A percentile compares a stretch with the other conserved stretches of the same genome.
phyloP scores from a whole-genome alignment of 64 coral and sea anemone species.

The Stichodactyla mertensii region DNA sequence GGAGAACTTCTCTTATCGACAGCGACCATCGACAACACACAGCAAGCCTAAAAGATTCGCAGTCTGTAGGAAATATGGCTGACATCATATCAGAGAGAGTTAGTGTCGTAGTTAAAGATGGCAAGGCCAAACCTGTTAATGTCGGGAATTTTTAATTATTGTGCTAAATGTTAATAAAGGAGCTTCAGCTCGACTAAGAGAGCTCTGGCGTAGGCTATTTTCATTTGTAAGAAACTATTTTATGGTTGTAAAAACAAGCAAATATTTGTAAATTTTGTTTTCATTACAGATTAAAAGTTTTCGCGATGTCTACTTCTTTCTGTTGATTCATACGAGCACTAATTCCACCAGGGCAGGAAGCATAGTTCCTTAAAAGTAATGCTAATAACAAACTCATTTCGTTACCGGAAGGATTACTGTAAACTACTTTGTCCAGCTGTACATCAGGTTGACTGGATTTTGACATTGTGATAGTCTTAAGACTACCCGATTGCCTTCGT shows the following conservation, averaged over 20 bases:
- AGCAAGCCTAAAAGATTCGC: neutral
- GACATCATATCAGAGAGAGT: neutral
- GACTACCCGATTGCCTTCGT: neutral
- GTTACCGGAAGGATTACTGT: too few species aligned
- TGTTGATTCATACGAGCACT: too few species aligned
- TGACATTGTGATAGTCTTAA: neutral
- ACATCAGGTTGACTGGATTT: too few species aligned
- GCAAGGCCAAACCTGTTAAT: neutral
- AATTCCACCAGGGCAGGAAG: too few species aligned
- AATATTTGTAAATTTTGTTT: neutral
- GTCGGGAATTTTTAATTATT: neutral
- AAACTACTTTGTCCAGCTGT: too few species aligned
- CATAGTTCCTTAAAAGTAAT: too few species aligned
- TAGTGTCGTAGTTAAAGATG: neutral
- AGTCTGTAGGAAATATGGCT: neutral
- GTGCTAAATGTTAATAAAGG: neutral
- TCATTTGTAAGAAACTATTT: neutral
- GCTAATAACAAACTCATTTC: too few species aligned
- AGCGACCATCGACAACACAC: conserved; percentile 10
- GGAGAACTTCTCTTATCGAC: conserved; percentile 58
- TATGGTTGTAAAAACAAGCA: neutral
- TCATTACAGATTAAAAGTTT: neutral
- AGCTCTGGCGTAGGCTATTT: neutral
- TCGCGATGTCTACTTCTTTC: neutral
- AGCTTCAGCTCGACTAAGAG: neutral